Percentiles rank a stretch among this genome's conserved stretches.
Evolutionary conservation across 2,797 vertebrate genomes (phyloP).

Genomic region (Chloroceryle inda): DNA sequence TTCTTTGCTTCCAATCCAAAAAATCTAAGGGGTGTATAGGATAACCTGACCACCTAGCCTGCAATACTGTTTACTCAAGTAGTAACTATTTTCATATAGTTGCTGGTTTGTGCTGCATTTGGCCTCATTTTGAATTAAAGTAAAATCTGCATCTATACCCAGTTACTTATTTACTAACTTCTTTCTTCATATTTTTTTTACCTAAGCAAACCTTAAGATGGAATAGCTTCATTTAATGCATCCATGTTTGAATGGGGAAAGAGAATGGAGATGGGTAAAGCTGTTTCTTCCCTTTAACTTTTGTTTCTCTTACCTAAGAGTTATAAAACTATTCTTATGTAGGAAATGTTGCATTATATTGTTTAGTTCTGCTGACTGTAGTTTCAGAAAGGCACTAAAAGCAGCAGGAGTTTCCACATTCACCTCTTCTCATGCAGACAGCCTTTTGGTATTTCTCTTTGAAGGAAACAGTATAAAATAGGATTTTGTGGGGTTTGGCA

Average conservation of each 20-base stretch:
- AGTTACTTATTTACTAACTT: background rate
- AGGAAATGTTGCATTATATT: background rate
- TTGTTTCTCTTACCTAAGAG: conserved; percentile 34
- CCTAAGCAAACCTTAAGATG: background rate
- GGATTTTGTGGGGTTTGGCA: background rate
- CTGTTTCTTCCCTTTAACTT: background rate
- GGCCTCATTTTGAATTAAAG: background rate
- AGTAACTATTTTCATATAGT: background rate
- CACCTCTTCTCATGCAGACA: background rate
- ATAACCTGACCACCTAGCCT: background rate
- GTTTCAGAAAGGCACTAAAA: conserved; percentile 18
- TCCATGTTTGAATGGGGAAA: background rate
- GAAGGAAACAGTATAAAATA: background rate
- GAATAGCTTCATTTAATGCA: background rate
- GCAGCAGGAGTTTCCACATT: conserved; percentile 21
- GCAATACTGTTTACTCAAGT: background rate
- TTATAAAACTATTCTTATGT: background rate
- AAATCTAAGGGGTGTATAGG: background rate
- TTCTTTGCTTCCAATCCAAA: background rate
- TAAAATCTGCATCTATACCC: background rate
- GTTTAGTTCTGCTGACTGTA: conserved; percentile 20
- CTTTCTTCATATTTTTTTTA: background rate
- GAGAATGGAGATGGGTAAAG: background rate
- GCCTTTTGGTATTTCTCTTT: background rate
- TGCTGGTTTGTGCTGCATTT: background rate